These are phyloP conservation scores for Melanotaenia duboulayi DNA, from an alignment of 2,113 vertebrate genomes.

Conservation along the genomic window DNA sequence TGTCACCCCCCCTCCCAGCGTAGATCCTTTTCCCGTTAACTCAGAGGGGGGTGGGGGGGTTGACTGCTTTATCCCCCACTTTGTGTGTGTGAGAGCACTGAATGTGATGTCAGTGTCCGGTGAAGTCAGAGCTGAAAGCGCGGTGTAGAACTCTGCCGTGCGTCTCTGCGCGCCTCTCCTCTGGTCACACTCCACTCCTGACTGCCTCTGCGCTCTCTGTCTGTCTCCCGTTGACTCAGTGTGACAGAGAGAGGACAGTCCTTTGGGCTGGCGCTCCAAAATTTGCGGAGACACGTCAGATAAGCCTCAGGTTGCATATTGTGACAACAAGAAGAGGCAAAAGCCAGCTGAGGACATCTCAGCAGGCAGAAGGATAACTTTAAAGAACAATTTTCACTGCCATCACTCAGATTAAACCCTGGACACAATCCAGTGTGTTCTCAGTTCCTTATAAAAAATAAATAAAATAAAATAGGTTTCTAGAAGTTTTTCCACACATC, in stretches of 20 bases:
- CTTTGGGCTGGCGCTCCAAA: conserved; percentile 62
- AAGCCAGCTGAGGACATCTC: conserved; percentile 10
- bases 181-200: neutral
- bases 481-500: too few species aligned
- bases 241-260: conserved; percentile 57
- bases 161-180: neutral
- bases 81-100: conserved; percentile 9
- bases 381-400: neutral
- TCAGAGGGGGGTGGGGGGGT: conserved; percentile 5
- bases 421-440: too few species aligned
- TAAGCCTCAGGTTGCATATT: conserved; percentile 52
- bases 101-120: conserved; percentile 11
- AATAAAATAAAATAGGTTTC: too few species aligned
- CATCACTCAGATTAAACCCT: too few species aligned
- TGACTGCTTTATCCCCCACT: conserved; percentile 49
- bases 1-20: conserved; percentile 17
- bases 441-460: too few species aligned
- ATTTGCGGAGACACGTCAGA: conserved; percentile 51
- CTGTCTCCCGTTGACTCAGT: conserved; percentile 5
- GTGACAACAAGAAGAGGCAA: conserved; percentile 49
- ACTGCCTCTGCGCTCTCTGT: neutral
- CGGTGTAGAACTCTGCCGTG: neutral
- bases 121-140: neutral
- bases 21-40: conserved; percentile 14
- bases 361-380: neutral